phyloP scores from a whole-genome alignment of 1,140 invertebrate genomes.

The Whitmania pigra region DNA sequence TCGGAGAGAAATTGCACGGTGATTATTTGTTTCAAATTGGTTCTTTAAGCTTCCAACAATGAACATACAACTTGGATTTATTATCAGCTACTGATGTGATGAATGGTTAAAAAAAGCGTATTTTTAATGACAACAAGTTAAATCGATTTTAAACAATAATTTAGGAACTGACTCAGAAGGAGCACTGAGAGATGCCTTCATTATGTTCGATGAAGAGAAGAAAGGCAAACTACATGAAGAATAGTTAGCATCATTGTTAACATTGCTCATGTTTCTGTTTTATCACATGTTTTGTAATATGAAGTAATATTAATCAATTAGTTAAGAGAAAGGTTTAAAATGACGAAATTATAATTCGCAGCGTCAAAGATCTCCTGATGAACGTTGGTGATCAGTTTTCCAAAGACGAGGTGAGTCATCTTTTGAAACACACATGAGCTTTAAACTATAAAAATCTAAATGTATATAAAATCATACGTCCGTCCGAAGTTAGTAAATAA shows the following conservation, averaged over 20 bases:
- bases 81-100: too few species aligned
- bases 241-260: constrained; percentile 38
- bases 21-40: neutral
- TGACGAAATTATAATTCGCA: constrained; percentile 32
- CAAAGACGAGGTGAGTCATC: constrained; percentile 55
- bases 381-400: constrained; percentile 94
- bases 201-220: constrained; percentile 70
- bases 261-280: too few species aligned
- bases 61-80: too few species aligned
- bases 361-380: constrained; percentile 80
- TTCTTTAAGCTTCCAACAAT: too few species aligned
- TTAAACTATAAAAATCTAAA: too few species aligned
- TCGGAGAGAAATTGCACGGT: constrained; percentile 76
- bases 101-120: too few species aligned
- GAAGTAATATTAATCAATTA: too few species aligned
- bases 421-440: neutral
- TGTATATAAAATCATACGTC: too few species aligned
- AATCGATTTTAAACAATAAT: neutral
- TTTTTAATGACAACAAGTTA: neutral
- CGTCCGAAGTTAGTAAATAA: too few species aligned
- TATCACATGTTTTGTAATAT: too few species aligned
- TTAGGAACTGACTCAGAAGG: constrained; percentile 75
- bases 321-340: neutral
- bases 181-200: constrained; percentile 83
- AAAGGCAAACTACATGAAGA: constrained; percentile 44